Conservation (phyloP, 2,113 vertebrate genomes). For the Rhinolophus ferrumequinum region DNA sequence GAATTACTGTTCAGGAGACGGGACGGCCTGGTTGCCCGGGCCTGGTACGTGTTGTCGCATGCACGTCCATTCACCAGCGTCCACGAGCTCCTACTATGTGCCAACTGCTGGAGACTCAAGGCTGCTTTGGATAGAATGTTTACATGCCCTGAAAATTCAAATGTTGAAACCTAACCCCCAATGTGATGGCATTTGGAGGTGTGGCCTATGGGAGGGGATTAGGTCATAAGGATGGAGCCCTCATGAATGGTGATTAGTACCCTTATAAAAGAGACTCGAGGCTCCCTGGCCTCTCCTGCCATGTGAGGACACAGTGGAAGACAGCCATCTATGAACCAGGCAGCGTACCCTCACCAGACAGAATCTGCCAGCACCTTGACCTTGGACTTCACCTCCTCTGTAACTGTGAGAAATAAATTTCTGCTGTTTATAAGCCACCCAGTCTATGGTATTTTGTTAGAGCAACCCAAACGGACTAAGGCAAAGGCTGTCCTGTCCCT, state of each 20-base stretch:
- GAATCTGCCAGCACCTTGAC: background rate
- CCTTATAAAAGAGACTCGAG: background rate
- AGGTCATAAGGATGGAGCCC: background rate
- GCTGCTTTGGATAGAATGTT: rapidly evolving
- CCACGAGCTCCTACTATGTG: rapidly evolving
- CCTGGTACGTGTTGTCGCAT: no score
- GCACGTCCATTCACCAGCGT: rapidly evolving
- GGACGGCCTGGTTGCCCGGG: rapidly evolving
- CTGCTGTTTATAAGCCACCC: background rate
- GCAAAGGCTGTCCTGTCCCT: background rate
- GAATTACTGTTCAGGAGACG: background rate
- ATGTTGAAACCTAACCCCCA: background rate
- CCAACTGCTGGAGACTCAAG: background rate
- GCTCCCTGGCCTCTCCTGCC: background rate
- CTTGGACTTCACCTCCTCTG: background rate
- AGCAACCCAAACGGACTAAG: background rate
- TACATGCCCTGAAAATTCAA: rapidly evolving
- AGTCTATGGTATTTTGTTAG: background rate
- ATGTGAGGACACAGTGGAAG: background rate
- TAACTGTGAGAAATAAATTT: background rate
- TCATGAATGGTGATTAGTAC: background rate
- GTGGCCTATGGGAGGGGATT: background rate
- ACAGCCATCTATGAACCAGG: background rate
- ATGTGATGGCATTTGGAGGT: background rate
- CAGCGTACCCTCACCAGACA: background rate